Percentiles rank a stretch among this genome's conserved stretches.
phyloP scores from a whole-genome alignment of 2,797 vertebrate species.

The Petrocephalus schoutedeni region DNA sequence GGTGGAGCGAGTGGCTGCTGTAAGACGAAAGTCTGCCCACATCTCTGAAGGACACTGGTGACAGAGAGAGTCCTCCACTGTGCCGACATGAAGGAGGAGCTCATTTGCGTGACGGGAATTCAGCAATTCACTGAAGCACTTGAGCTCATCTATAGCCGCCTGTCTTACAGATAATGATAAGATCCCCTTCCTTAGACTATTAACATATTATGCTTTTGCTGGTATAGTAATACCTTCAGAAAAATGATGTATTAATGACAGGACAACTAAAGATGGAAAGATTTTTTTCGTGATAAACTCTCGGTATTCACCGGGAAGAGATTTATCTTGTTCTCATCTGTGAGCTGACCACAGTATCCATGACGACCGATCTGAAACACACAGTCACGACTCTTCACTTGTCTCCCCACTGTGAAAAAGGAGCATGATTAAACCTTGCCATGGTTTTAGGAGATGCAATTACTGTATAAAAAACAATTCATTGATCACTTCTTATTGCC shows the following conservation, averaged over 20 bases:
- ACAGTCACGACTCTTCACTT: background rate
- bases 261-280: background rate
- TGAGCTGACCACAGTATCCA: background rate
- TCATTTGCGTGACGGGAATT: background rate
- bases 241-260: background rate
- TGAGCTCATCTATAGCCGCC: background rate
- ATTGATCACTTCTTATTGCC: background rate
- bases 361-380: background rate
- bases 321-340: background rate
- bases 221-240: background rate
- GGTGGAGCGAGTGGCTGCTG: background rate
- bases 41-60: background rate
- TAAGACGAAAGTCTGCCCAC: background rate
- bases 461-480: background rate
- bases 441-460: background rate
- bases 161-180: background rate
- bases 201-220: background rate
- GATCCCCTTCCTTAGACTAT: background rate
- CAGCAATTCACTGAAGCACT: background rate
- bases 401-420: background rate
- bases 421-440: background rate
- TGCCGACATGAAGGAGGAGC: background rate
- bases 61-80: background rate
- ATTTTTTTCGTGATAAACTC: background rate
- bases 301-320: background rate